Evolutionary conservation across 2,113 vertebrate species (phyloP).

Genomic region (Ailuropoda melanoleuca): DNA sequence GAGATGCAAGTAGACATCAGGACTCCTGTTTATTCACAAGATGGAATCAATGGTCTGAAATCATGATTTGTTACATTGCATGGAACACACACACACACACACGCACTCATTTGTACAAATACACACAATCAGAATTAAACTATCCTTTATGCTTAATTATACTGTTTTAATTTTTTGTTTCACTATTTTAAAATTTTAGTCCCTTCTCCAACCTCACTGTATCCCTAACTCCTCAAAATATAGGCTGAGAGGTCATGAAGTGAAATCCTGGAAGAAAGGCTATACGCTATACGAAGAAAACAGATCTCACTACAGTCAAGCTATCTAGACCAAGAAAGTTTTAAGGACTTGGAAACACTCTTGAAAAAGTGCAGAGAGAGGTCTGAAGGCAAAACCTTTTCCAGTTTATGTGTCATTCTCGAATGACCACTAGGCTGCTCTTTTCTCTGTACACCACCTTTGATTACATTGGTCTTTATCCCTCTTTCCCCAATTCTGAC

Average conservation of each 20-base stretch:
- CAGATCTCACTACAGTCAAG: background rate
- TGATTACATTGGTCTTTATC: background rate
- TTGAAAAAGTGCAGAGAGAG: background rate
- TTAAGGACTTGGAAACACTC: background rate
- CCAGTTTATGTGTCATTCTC: background rate
- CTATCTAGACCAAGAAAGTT: background rate
- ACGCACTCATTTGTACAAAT: background rate
- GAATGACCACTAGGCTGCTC: background rate
- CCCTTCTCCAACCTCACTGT: background rate
- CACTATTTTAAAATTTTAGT: slow-evolving; percentile 24
- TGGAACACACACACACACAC: background rate
- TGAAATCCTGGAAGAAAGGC: background rate
- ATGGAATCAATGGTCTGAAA: background rate
- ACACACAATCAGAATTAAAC: background rate
- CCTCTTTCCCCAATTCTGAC: background rate
- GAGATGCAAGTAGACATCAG: background rate
- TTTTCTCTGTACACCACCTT: background rate
- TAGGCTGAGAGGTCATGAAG: background rate
- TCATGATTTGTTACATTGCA: background rate
- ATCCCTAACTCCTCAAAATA: background rate
- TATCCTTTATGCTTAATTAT: background rate
- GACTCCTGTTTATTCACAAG: background rate
- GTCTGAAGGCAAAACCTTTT: background rate
- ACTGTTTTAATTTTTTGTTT: background rate
- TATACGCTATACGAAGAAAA: background rate